Evolutionary conservation across 2,797 vertebrate genomes (phyloP).

Genomic region (Dicrostonyx torquatus): DNA sequence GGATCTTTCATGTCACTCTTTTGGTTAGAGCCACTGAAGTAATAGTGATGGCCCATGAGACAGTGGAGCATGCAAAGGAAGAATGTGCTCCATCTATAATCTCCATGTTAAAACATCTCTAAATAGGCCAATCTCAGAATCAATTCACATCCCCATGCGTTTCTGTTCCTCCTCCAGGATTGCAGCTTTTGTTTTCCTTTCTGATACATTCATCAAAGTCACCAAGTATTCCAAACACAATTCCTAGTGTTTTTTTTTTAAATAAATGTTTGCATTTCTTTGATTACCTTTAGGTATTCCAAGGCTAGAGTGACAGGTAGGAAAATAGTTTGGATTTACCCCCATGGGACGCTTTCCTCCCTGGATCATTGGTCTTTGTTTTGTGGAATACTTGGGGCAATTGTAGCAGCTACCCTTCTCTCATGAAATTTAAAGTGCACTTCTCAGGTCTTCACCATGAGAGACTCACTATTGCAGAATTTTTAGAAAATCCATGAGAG

Average conservation of each 20-base stretch:
- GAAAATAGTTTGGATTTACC: not conserved
- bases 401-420: not conserved
- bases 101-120: not conserved
- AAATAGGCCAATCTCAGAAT: not conserved
- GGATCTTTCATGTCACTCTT: not conserved
- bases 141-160: not conserved
- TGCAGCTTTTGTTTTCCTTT: not conserved
- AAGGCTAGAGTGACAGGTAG: not conserved
- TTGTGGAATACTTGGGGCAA: not conserved
- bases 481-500: not conserved
- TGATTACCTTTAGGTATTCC: not conserved
- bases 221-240: not conserved
- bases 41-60: not conserved
- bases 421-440: not conserved
- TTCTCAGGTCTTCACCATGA: not conserved
- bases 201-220: not conserved
- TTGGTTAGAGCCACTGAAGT: not conserved
- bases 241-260: not conserved
- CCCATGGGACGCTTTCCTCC: not conserved
- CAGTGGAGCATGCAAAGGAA: rapidly evolving
- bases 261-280: not conserved
- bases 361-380: not conserved
- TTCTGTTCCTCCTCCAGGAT: not conserved
- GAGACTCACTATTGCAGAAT: not conserved
- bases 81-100: not conserved